Evolutionary conservation across 2,797 vertebrate genomes (phyloP), one percentile per base, ranked within the genome.

Genomic region (Decapterus maruadsi): DNA sequence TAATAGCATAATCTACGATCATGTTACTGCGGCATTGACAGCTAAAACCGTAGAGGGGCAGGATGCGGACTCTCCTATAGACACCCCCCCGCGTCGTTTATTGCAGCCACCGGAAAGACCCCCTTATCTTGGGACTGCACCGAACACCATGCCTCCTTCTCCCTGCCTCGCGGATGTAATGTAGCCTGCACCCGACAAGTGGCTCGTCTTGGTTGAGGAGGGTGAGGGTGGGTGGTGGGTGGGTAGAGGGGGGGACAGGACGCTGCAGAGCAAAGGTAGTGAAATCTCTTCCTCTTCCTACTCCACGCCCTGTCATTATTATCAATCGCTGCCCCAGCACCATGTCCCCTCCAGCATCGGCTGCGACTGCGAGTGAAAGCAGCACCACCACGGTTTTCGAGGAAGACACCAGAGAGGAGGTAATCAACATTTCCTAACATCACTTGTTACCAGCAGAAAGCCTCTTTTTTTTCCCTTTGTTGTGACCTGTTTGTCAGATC

Each of bases 291-390:
- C 54, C 69, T 81, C 69, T 63, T 29, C 78, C 69, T 59, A 3
- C 68, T 81, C 66, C 93, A 90, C 90, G 86, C 90, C 92, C 90
- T 81, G 46, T 76, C 74, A 55, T 64, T 57, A 69, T 72, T 17
- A 40, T 53, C 82, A 20, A 2, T 26, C 64, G 50, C 77, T 29
- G 59, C 79, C 79, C 58, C 70, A 26, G 72, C 76, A 93, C 59
- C 88, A 96, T 96, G 97, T 97, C 97, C 93, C 89, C 97, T 67
- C 96, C 96, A 65, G 90, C 96, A 59, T 97, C 97, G 81, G 97
- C 96, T 75, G 96, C 96, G 87, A 94, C 94, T 31, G 96, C 95
- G 82, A 96, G 91, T 82, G 95, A 95, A 62, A 95, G 92, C 93
- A 94, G 84, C 20, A 77, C 92, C 46, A 90, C 90, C 81, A 90